Base-by-base conservation (phyloP, 37 sponge, comb jelly and placozoan genomes). In the Ianthella basta region DNA sequence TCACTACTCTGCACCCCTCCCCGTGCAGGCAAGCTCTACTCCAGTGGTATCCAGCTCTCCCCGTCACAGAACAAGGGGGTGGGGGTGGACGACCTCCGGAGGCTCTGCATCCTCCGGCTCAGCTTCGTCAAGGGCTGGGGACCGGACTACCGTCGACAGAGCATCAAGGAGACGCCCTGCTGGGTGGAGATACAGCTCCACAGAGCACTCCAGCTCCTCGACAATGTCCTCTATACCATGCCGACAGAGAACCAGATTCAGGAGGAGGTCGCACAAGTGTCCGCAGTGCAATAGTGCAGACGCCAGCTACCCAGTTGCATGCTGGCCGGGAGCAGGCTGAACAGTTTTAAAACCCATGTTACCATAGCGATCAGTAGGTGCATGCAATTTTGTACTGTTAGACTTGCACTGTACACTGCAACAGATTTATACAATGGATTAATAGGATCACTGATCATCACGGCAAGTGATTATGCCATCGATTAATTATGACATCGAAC, bases 101-200 rank as follows among this genome's bases (percentile, higher is more conserved):
- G 93, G 24, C 80, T 96, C 33, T 96, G 96, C 63, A 96, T 98
- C 38, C 77, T 98, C 16, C 75, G 99, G 32, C 65, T 98, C 79
- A 98, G 99, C 57, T 98, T 98, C 79, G 96, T 98, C 44, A 98
- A 98, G 78, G 99, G 99, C 1, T 98, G 99, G 99, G 99, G 99
- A 4, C 99, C 99, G 16, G 99, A 98, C 79, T 98, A 98, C 66
- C 87, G 93, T 0, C 73, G 99, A 18, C 85, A 91, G 83, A 93
- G 90, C 84, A 98, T 98, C 82, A 98, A 98, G 72, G 92, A 96
- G 86, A 98, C 99, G 23, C 99, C 99, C 0, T 98, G 99, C 80
- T 98, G 99, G 99, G 87, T 98, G 20, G 99, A 98, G 68, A 93
- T 98, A 21, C 96, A 94, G 40, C 91, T 98, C 13, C 94, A 98